A percentile compares a stretch with the other conserved stretches of the same genome.
phyloP scores from a whole-genome alignment of 2,888 invertebrate species.

The Brenthis daphne region DNA sequence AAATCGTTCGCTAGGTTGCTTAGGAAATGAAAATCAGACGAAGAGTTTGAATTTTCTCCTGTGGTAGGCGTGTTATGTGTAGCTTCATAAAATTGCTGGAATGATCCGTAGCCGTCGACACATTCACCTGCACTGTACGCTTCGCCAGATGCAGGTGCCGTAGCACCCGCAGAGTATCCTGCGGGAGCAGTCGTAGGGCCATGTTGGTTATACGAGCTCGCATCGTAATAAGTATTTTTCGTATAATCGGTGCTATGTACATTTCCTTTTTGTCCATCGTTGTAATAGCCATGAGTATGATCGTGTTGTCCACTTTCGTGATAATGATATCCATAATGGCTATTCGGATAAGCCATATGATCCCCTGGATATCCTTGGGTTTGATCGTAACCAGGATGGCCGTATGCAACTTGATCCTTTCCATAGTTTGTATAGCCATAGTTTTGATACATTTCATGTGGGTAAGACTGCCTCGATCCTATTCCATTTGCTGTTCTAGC shows the following conservation, averaged over 20 bases:
- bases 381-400: conserved; percentile 82
- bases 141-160: conserved; percentile 63
- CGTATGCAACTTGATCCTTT: conserved; percentile 79
- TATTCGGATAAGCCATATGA: conserved; percentile 72
- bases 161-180: conserved; percentile 49
- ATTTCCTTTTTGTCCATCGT: conserved; percentile 75
- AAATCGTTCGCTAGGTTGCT: conserved; percentile 96
- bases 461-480: conserved; percentile 66
- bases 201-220: conserved; percentile 65
- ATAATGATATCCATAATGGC: conserved; percentile 78
- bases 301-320: conserved; percentile 72
- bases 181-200: conserved; percentile 49
- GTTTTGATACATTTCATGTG: conserved; percentile 78
- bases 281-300: conserved; percentile 71
- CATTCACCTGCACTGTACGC: conserved; percentile 78
- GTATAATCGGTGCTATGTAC: conserved; percentile 78
- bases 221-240: conserved; percentile 76
- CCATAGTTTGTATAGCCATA: conserved; percentile 79
- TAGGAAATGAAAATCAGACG: conserved; percentile 96
- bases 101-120: conserved; percentile 85
- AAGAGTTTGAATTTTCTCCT: conserved; percentile 93
- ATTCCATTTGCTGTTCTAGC: conserved; percentile 69
- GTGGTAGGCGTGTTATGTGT: conserved; percentile 77
- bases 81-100: conserved; percentile 87
- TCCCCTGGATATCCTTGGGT: conserved; percentile 70